Evolutionary conservation across 2,888 invertebrate genomes (phyloP).

Genomic region (Cheilosia grossa): DNA sequence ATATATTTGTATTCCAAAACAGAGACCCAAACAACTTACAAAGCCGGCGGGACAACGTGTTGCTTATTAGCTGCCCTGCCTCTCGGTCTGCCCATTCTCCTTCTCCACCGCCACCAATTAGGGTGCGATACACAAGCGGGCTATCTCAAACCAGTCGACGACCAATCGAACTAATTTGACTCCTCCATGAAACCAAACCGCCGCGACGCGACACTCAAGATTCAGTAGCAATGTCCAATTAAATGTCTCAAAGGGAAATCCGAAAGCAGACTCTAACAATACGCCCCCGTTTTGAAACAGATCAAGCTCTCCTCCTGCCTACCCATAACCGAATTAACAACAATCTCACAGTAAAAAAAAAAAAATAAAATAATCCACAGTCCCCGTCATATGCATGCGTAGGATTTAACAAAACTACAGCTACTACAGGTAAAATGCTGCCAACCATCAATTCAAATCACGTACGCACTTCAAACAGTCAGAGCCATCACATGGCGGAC

Average conservation of each 20-base stretch:
- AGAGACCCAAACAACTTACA: too few species aligned
- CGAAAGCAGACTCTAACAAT: constrained; percentile 47
- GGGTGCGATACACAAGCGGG: too few species aligned
- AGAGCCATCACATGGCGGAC: constrained; percentile 52
- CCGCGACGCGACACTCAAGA: constrained; percentile 1
- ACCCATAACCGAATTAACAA: constrained; percentile 35
- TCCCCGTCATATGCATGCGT: constrained; percentile 36
- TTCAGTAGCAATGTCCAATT: constrained; percentile 64
- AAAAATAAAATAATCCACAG: constrained; percentile 10
- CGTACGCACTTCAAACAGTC: constrained; percentile 61
- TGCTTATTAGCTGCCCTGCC: too few species aligned
- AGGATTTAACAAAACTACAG: constrained; percentile 41
- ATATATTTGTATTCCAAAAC: too few species aligned
- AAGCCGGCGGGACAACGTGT: too few species aligned
- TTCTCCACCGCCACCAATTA: too few species aligned
- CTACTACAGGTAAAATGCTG: constrained; percentile 28
- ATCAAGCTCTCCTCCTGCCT: constrained; percentile 44
- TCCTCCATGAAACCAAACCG: too few species aligned
- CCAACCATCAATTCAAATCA: constrained; percentile 59
- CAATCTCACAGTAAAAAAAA: constrained; percentile 30
- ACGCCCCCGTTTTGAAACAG: constrained; percentile 50
- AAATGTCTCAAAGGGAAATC: constrained; percentile 48
- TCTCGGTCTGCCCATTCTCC: too few species aligned
- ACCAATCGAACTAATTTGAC: too few species aligned
- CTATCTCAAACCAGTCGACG: too few species aligned